Evolutionary conservation across 2,797 vertebrate genomes (phyloP), one percentile per base, ranked within the genome.

Genomic region (Furcifer pardalis): DNA sequence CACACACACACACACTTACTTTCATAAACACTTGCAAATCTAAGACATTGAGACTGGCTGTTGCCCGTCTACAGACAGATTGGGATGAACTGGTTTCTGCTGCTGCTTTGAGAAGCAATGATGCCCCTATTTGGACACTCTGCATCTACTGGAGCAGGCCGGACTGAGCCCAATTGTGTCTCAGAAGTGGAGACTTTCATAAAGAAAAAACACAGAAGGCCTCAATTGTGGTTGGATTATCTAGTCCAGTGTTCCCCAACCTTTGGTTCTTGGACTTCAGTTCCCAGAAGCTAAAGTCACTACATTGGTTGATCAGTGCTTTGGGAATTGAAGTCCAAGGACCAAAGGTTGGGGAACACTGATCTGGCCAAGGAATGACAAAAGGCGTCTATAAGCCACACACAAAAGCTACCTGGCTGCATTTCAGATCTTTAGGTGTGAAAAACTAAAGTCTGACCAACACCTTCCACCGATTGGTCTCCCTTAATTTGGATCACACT

Each of bases 11-110:
- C 40, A 42, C 21, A 42, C 23, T 23, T 3, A 5, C 23, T 42
- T 21, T 42, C 42, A 66, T 8, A 66, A 65, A 72, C 91, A 90
- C 75, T 84, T 86, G 69, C 88, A 73, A 15, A 73, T 79, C 60
- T 17, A 87, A 91, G 88, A 7, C 12, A 40, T 17, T 21, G 49
- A 17, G 35, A 30, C 44, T 52, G 17, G 10, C 21, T 32, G 12
- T 8, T 10, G 12, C 5, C 5, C 7, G n/a, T 3, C 9, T 10
- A 35, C 4, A 17, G 25, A 81, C 32, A 37, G 82, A 2, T n/a
- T 32, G 17, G 0, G 35, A 35, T 27, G 9, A 35, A 17, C 4
- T 32, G 60, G 27, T 40, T n/a, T n/a, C 4, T 5, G 25, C 27
- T 19, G 17, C 5, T 7, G 65, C 12, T 46, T 60, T 7, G 35